Base-by-base conservation (phyloP, 1,140 invertebrate genomes). In the Camponotus vicinus region DNA sequence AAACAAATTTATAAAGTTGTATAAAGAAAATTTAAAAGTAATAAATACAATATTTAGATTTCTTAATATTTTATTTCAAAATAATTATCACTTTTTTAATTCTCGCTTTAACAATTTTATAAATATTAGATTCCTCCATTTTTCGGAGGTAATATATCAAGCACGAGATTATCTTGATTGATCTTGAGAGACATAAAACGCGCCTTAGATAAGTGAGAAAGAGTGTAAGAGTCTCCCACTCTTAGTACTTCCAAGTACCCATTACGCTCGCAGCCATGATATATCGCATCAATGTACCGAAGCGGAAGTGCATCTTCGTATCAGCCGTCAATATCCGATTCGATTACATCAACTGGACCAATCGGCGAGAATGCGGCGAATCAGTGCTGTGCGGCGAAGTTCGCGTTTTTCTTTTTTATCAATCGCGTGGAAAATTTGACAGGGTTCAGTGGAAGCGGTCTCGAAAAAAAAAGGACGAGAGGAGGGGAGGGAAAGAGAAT, bases 251-350 rank as follows among this genome's bases (percentile, higher is more conserved):
- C 55, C 11, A 83, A 45, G 37, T 59, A 40, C 9, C 9, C 37
- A 15, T 32, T 42, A 32, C 79, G 37, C 27, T 37, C 55, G 45
- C 27, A 73, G 27, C 40, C 55, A 18, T 55, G 69, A 73, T 83
- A 21, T 73, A 82, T 82, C 52, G 42, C 11, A 9, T 69, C 63
- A 15, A 80, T 57, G 63, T 70, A 42, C 15, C 15, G 37, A 9
- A 13, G 78, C 52, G 79, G 79, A 73, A 83, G 79, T 83, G 69
- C 79, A 83, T 83, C 73, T 83, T 83, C 79, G 79, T 83, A 83
- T 83, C 79, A 73, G 79, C 79, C 79, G 79, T 83, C 79, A 73
- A 83, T 83, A 83, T 73, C 69, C 55, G 69, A 83, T 45, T 83
- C 79, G 69, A 83, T 83, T 73, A 83, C 79, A 83, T 83, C 79